Percentiles rank a stretch among this genome's conserved stretches.
These are phyloP conservation scores for Amazona vittata DNA, from an alignment of 2,113 vertebrate genomes.

Conservation along the genomic window DNA sequence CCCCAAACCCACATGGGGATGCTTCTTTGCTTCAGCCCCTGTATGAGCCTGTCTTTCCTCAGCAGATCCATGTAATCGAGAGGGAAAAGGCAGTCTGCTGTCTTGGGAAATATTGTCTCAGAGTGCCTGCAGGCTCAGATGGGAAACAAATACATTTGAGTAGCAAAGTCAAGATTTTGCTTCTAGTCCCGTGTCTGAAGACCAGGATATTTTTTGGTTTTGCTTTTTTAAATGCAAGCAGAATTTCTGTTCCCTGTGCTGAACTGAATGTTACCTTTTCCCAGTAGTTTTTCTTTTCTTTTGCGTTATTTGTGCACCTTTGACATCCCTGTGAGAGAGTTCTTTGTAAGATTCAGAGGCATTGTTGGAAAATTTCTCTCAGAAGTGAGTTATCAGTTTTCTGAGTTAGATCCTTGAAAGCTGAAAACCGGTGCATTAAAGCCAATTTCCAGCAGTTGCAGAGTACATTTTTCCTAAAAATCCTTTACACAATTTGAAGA, in stretches of 20 bases:
- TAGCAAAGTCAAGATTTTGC: background rate
- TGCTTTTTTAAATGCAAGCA: background rate
- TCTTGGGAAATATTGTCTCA: background rate
- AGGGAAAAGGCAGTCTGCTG: background rate
- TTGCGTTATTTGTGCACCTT: background rate
- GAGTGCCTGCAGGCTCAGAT: background rate
- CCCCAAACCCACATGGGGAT: background rate
- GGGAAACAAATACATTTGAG: background rate
- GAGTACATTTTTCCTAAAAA: background rate
- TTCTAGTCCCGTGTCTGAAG: background rate
- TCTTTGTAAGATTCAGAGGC: background rate
- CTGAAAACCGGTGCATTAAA: background rate
- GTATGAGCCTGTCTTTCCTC: background rate
- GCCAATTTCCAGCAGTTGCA: background rate
- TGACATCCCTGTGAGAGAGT: background rate
- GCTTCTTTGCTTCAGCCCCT: background rate
- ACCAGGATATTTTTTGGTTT: background rate
- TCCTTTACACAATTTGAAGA: background rate
- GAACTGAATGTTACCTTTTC: background rate
- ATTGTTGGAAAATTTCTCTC: background rate
- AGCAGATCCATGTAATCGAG: background rate
- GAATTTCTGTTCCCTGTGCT: background rate
- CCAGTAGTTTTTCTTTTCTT: background rate
- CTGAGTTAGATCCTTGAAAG: background rate
- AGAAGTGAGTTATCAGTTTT: background rate